These are phyloP conservation scores for Metellina segmentata DNA, from an alignment of 2,888 invertebrate species.

Conservation along the genomic window DNA sequence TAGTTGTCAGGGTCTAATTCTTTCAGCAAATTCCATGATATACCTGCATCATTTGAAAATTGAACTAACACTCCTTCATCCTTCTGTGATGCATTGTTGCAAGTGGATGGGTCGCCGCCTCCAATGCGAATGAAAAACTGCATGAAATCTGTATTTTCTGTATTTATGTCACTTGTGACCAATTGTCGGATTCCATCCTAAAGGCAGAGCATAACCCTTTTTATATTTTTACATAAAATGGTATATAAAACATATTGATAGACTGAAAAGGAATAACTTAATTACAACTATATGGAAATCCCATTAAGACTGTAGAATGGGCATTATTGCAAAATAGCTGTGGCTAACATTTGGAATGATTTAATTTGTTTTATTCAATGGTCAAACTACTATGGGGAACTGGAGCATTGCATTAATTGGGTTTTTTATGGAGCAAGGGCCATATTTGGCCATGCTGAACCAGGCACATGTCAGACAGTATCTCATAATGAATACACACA, in stretches of 20 bases:
- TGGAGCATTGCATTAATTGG: too few relatives aligned
- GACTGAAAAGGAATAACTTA: neutral
- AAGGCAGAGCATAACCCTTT: neutral
- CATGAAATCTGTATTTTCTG: conserved; percentile 79
- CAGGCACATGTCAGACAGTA: too few relatives aligned
- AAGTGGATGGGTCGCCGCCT: conserved; percentile 79
- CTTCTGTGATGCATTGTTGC: conserved; percentile 79
- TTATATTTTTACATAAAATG: neutral
- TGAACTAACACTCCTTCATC: conserved; percentile 81
- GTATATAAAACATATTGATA: neutral
- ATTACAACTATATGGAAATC: neutral
- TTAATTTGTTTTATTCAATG: too few relatives aligned
- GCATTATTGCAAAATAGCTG: too few relatives aligned
- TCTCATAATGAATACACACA: too few relatives aligned
- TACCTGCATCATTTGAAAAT: conserved; percentile 81
- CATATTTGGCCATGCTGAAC: too few relatives aligned
- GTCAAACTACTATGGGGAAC: too few relatives aligned
- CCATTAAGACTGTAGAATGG: too few relatives aligned
- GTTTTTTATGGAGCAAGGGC: too few relatives aligned
- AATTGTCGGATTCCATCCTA: conserved; percentile 80
- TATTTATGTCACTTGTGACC: conserved; percentile 80
- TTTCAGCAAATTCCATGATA: conserved; percentile 80
- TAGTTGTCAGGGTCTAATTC: conserved; percentile 80
- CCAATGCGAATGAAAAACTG: conserved; percentile 81
- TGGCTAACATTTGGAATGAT: too few relatives aligned